Base-by-base conservation (phyloP, 2,888 invertebrate species). In the Oscheius sp. region DNA sequence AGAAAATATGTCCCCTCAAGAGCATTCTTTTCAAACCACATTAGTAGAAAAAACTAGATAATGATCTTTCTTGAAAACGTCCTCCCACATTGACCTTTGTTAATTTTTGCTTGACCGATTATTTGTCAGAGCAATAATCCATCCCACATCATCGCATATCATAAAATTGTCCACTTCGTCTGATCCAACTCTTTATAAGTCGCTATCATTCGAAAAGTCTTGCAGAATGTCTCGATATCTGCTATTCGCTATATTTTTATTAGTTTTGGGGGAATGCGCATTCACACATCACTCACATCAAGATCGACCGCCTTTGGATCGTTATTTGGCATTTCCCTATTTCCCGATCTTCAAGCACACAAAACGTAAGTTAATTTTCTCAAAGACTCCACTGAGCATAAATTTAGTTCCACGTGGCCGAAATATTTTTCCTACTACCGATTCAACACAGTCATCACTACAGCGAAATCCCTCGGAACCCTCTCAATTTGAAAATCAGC, bases 301-400 rank as follows among this genome's bases (percentile, higher is more conserved):
- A n/a, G n/a, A n/a, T n/a, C 25, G 21, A 23, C 12, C 21, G 23
- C 21, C 49, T 23, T 3, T 25, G 55, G 25, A 69, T 18, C 49
- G 35, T n/a, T 66, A 49, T 18, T 16, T 25, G 29, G n/a, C 55
- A 18, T 69, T 69, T 25, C 69, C 69, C 56, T 69, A 69, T 45
- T 29, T 21, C 25, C 69, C 69, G 2, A 69, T 69, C 41, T 69
- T 35, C 25, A 55, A 55, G 29, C 64, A 46, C 1, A 25, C n/a
- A 25, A 64, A 64, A 18, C 21, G 64, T 64, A 45, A 52, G 58
- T n/a, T 13, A 5, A 55, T 55, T 25, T 55, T 13, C 55, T 43
- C 61, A 61, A n/a, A 41, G 21, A 55, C 13, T 35, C 35, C 35
- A n/a, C 9, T 35, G 35, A 35, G n/a, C n/a, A 52, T n/a, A 18